A percentile compares a stretch with the other conserved stretches of the same genome.
phyloP scores from a whole-genome alignment of 2,113 vertebrate genomes.

The Phyllostomus hastatus region DNA sequence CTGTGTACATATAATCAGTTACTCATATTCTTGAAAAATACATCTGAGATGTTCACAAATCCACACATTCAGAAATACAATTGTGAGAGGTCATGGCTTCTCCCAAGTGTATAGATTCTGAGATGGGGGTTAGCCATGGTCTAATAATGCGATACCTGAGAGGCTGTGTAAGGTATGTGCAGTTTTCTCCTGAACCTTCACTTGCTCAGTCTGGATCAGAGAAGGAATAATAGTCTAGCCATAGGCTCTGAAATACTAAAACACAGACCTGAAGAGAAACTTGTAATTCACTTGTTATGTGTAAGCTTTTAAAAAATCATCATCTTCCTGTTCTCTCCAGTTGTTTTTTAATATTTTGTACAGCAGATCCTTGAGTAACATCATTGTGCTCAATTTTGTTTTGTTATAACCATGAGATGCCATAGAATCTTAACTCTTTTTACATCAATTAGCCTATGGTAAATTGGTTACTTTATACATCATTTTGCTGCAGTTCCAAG shows the following conservation, averaged over 20 bases:
- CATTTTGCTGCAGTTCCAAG: neutral
- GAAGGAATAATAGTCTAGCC: neutral
- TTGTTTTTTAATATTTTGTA: neutral
- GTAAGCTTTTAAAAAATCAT: neutral
- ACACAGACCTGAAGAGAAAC: neutral
- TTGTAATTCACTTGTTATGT: neutral
- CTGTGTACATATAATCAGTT: neutral
- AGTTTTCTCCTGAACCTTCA: conserved; percentile 1
- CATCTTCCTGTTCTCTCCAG: neutral
- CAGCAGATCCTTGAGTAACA: neutral
- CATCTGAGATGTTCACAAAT: neutral
- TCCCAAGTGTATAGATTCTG: neutral
- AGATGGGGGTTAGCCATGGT: neutral
- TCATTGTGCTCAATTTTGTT: neutral
- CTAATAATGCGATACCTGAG: neutral
- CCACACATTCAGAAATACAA: neutral
- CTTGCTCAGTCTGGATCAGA: neutral
- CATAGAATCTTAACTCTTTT: neutral
- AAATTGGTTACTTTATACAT: neutral
- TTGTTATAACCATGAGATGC: neutral
- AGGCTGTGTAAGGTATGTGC: neutral
- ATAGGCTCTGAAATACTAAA: neutral
- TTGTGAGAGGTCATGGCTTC: neutral
- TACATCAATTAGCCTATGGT: neutral
- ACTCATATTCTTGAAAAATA: neutral